Percentiles rank a stretch among this genome's conserved stretches.
These are phyloP conservation scores for Armadillidium nasatum DNA, from an alignment of 1,140 invertebrate genomes.

Conservation along the genomic window DNA sequence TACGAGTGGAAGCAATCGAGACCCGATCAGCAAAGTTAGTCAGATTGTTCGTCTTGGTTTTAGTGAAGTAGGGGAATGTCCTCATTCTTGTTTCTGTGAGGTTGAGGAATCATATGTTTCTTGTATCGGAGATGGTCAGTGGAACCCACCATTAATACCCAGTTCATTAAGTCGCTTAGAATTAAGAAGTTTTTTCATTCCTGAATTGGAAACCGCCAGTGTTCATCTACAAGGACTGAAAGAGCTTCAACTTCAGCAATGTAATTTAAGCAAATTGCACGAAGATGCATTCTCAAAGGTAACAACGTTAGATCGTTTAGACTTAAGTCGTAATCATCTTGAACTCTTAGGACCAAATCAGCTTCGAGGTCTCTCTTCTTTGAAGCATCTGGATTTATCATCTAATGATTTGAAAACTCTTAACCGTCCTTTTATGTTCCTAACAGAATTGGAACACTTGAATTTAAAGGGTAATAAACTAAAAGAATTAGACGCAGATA, in stretches of 20 bases:
- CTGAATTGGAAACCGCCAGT: neutral
- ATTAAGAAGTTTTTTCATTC: neutral
- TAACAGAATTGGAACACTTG: constrained; percentile 61
- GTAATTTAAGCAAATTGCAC: constrained; percentile 3
- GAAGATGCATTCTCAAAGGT: neutral
- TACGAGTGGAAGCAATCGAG: neutral
- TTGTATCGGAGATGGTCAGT: neutral
- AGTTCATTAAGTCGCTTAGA: neutral
- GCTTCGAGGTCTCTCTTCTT: constrained; percentile 48
- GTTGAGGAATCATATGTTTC: neutral
- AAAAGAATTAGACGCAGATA: constrained; percentile 54
- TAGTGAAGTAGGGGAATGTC: neutral
- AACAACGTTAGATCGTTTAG: constrained; percentile 46
- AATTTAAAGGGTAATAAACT: constrained; percentile 67
- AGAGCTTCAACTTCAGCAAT: neutral
- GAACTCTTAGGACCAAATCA: constrained; percentile 55
- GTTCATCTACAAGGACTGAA: neutral
- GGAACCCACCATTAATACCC: neutral
- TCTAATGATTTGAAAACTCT: constrained; percentile 50
- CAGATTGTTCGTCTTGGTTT: neutral
- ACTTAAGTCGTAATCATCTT: constrained; percentile 63
- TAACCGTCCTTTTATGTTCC: constrained; percentile 47
- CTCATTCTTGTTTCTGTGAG: neutral
- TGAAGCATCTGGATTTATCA: constrained; percentile 52
- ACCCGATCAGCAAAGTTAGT: neutral